phyloP scores from a whole-genome alignment of 2,797 vertebrate genomes.

The Takifugu rubripes region DNA sequence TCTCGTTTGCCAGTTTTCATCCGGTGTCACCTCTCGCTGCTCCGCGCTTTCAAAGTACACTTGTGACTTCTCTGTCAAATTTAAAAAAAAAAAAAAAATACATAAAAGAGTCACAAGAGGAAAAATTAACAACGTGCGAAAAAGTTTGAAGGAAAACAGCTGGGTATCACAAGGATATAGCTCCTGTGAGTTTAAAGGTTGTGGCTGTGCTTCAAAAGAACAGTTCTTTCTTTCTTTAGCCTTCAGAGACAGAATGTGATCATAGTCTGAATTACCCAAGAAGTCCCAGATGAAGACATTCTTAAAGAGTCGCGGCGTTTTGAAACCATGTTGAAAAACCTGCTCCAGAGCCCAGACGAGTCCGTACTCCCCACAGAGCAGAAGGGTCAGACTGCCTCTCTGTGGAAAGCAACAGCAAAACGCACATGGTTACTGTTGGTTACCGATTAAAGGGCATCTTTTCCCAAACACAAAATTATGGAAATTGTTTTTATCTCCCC shows the following conservation, averaged over 20 bases:
- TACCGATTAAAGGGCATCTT: neutral
- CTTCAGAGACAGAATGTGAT: neutral
- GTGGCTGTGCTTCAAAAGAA: neutral
- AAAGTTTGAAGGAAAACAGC: neutral
- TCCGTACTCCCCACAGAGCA: slow-evolving; percentile 95
- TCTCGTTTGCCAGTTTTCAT: slow-evolving; percentile 94
- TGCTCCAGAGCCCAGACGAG: slow-evolving; percentile 96
- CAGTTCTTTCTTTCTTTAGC: neutral
- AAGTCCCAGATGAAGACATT: slow-evolving; percentile 99
- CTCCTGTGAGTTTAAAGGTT: neutral
- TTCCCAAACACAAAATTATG: neutral
- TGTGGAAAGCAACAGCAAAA: slow-evolving; percentile 54
- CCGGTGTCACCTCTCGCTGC: slow-evolving; percentile 82
- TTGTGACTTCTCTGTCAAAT: slow-evolving; percentile 91
- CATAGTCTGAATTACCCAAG: slow-evolving; percentile 78
- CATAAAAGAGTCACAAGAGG: neutral
- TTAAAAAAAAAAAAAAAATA: neutral
- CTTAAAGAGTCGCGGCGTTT: slow-evolving; percentile 97
- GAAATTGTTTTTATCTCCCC: neutral
- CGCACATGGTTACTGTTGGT: neutral
- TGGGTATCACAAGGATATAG: too few species aligned
- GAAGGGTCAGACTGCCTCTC: slow-evolving; percentile 94
- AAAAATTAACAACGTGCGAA: neutral
- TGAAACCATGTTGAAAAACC: slow-evolving; percentile 97
- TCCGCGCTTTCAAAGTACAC: slow-evolving; percentile 93